Conservation (phyloP, 2,113 vertebrate species). For the Carassius auratus region DNA sequence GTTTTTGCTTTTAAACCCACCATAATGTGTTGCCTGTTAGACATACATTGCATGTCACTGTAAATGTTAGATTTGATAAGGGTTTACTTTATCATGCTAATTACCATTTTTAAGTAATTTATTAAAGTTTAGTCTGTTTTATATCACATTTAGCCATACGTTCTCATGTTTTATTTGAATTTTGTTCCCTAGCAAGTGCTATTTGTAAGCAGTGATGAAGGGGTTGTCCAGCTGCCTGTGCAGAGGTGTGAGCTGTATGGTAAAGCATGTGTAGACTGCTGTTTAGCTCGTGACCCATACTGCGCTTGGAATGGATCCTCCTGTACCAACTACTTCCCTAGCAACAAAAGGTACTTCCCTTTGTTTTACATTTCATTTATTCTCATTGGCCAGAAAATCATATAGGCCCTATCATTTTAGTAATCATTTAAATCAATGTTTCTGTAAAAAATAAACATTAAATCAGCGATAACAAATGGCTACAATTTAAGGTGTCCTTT, state of each 20-base stretch:
- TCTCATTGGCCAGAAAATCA: neutral
- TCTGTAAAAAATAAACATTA: neutral
- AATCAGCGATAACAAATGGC: too few species aligned
- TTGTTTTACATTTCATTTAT: neutral
- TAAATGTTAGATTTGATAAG: neutral
- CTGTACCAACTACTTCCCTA: constrained; percentile 76
- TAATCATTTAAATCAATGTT: neutral
- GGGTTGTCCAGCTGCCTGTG: constrained; percentile 78
- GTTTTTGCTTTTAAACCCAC: constrained; percentile 4
- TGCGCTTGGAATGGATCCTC: constrained; percentile 83
- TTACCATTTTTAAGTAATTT: neutral
- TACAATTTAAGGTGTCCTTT: too few species aligned
- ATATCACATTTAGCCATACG: neutral
- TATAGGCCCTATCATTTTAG: neutral
- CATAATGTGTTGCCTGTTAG: neutral
- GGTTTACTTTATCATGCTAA: neutral
- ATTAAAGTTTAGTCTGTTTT: neutral
- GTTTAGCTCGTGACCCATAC: constrained; percentile 85
- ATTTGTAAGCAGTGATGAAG: constrained; percentile 77
- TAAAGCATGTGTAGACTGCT: constrained; percentile 78
- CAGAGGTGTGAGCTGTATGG: constrained; percentile 84
- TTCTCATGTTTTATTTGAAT: neutral
- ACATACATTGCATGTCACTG: neutral
- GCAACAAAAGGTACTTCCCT: constrained; percentile 76
- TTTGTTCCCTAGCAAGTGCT: constrained; percentile 76